Evolutionary conservation across 2,888 invertebrate species (phyloP).

Genomic region (Microchrysa polita): DNA sequence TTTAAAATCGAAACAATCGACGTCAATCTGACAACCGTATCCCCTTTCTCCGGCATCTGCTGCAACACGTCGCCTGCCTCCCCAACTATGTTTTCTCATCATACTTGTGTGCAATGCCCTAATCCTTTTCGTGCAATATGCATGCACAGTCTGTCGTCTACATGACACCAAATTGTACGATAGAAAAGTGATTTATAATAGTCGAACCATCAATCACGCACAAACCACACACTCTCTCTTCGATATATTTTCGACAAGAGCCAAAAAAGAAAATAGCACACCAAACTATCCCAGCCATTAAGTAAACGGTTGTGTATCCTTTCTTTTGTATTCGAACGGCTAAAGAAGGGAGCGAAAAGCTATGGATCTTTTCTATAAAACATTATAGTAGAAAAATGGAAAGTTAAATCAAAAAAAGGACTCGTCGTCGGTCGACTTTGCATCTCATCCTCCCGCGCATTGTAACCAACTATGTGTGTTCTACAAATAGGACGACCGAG

Average conservation of each 20-base stretch:
- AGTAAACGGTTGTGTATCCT: background rate
- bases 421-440: no score
- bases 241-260: background rate
- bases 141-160: background rate
- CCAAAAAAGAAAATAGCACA: no score
- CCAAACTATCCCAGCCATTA: background rate
- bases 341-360: background rate
- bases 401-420: no score
- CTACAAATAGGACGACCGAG: conserved; percentile 1
- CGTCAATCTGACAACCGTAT: no score
- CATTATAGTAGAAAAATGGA: background rate
- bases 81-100: no score
- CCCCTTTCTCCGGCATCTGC: no score
- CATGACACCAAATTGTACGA: background rate
- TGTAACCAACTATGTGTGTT: background rate
- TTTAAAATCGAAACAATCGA: no score
- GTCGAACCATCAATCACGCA: background rate
- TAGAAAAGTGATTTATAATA: conserved; percentile 6
- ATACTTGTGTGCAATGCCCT: no score
- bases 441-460: no score
- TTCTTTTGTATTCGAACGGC: background rate
- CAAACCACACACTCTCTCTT: background rate
- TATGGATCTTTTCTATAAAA: no score
- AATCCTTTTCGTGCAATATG: background rate
- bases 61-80: no score